Evolutionary conservation across 2,888 invertebrate genomes (phyloP).

Genomic region (Ophion costatus): DNA sequence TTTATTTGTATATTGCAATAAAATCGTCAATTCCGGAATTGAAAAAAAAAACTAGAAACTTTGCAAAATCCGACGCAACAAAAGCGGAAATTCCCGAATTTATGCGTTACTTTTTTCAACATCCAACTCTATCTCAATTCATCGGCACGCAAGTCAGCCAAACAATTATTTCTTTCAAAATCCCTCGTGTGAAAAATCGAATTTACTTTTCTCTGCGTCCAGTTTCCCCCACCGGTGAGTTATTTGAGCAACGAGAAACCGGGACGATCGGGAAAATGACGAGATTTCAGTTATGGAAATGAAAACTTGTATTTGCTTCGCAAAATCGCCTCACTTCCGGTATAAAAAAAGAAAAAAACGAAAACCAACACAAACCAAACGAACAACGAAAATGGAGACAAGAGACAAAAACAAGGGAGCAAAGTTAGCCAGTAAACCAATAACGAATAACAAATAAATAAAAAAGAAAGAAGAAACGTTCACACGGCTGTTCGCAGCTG

Average conservation of each 20-base stretch:
- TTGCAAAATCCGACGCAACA: not conserved
- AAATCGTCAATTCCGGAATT: not conserved
- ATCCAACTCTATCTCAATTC: not conserved
- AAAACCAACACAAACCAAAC: slow-evolving; percentile 29
- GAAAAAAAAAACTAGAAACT: not conserved
- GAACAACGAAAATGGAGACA: not conserved
- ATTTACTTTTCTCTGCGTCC: not conserved
- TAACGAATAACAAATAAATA: slow-evolving; percentile 6
- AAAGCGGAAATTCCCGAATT: not conserved
- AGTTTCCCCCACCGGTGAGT: slow-evolving; percentile 23
- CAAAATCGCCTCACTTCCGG: not conserved
- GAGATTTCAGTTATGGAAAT: not conserved
- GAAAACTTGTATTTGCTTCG: slow-evolving; percentile 13
- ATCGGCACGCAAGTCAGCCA: not conserved
- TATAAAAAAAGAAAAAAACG: slow-evolving; percentile 7
- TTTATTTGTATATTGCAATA: not conserved
- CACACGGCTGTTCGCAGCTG: slow-evolving; percentile 46
- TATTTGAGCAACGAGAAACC: slow-evolving; percentile 33
- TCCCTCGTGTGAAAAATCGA: too few relatives aligned
- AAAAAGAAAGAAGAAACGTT: slow-evolving; percentile 36
- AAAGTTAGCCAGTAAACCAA: not conserved
- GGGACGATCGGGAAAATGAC: slow-evolving; percentile 10
- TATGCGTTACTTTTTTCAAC: not conserved
- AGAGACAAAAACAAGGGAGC: slow-evolving; percentile 8
- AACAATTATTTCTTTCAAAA: too few relatives aligned